A percentile compares a stretch with the other conserved stretches of the same genome.
phyloP scores from a whole-genome alignment of 2,113 vertebrate species.

The Oncorhynchus mykiss region DNA sequence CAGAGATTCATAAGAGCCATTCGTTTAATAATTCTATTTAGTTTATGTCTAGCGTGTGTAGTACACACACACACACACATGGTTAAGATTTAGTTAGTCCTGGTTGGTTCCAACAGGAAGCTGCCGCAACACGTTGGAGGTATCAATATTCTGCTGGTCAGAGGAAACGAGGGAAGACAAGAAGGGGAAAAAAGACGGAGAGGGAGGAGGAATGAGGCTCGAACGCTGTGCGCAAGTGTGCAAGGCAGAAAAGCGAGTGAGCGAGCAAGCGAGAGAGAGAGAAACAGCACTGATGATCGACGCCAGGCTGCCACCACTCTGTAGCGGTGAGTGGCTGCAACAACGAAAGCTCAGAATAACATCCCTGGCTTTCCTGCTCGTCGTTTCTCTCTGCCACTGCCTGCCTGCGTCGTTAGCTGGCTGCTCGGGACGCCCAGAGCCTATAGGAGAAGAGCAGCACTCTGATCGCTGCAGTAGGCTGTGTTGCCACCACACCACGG shows the following conservation, averaged over 20 bases:
- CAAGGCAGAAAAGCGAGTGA: slow-evolving; percentile 14
- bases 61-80: slow-evolving; percentile 4
- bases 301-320: slow-evolving; percentile 97
- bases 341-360: slow-evolving; percentile 91
- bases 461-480: slow-evolving; percentile 76
- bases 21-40: slow-evolving; percentile 23
- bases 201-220: slow-evolving; percentile 61
- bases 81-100: slow-evolving; percentile 59
- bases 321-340: slow-evolving; percentile 96
- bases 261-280: slow-evolving; percentile 40
- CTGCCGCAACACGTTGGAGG: slow-evolving; percentile 69
- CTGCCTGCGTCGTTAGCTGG: slow-evolving; percentile 83
- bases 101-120: slow-evolving; percentile 67
- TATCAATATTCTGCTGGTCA: slow-evolving; percentile 76
- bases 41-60: slow-evolving; percentile 21
- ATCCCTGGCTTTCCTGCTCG: slow-evolving; percentile 68
- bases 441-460: slow-evolving; percentile 76
- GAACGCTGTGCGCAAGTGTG: slow-evolving; percentile 44
- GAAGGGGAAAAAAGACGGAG: slow-evolving; percentile 19
- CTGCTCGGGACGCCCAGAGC: too few relatives aligned
- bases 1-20: slow-evolving; percentile 9
- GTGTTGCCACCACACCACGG: slow-evolving; percentile 80
- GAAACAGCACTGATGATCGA: slow-evolving; percentile 89
- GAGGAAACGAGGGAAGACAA: slow-evolving; percentile 28
- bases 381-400: slow-evolving; percentile 75